Evolutionary conservation across 2,888 invertebrate species (phyloP).

Genomic region (Plagiodera versicolora): DNA sequence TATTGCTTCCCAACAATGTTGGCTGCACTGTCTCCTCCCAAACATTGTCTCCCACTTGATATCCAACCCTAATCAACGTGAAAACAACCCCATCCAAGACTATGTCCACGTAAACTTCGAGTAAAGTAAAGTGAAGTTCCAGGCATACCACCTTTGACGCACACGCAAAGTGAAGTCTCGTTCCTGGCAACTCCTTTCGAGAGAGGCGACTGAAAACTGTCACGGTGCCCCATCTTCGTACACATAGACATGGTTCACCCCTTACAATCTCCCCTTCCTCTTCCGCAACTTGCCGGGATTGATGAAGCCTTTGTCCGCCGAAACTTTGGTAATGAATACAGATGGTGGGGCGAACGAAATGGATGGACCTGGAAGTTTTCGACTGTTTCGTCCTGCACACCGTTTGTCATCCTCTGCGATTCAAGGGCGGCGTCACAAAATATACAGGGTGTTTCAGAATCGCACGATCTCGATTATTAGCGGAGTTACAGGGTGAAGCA

Average conservation of each 20-base stretch:
- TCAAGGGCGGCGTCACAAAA: too few relatives aligned
- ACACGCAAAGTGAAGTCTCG: slow-evolving; percentile 24
- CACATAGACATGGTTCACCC: slow-evolving; percentile 22
- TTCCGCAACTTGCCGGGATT: slow-evolving; percentile 18
- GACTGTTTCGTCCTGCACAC: not conserved
- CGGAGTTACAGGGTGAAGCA: too few relatives aligned
- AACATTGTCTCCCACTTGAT: too few relatives aligned
- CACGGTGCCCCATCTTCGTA: slow-evolving; percentile 15
- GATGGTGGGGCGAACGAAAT: slow-evolving; percentile 12
- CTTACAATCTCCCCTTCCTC: not conserved
- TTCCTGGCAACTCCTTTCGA: slow-evolving; percentile 20
- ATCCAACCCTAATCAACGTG: too few relatives aligned
- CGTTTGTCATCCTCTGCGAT: not conserved
- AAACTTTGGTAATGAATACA: slow-evolving; percentile 28
- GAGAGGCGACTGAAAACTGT: slow-evolving; percentile 18
- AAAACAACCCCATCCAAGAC: too few relatives aligned
- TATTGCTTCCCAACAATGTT: too few relatives aligned
- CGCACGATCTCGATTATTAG: too few relatives aligned
- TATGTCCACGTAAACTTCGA: not conserved
- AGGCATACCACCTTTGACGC: slow-evolving; percentile 26
- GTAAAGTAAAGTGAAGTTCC: too few relatives aligned
- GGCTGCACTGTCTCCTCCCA: too few relatives aligned
- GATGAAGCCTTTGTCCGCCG: slow-evolving; percentile 26
- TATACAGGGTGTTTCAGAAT: too few relatives aligned
- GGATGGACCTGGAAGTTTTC: not conserved